Evolutionary conservation across 64 coral and sea anemone genomes (phyloP).

Genomic region (Pachyseris speciosa): DNA sequence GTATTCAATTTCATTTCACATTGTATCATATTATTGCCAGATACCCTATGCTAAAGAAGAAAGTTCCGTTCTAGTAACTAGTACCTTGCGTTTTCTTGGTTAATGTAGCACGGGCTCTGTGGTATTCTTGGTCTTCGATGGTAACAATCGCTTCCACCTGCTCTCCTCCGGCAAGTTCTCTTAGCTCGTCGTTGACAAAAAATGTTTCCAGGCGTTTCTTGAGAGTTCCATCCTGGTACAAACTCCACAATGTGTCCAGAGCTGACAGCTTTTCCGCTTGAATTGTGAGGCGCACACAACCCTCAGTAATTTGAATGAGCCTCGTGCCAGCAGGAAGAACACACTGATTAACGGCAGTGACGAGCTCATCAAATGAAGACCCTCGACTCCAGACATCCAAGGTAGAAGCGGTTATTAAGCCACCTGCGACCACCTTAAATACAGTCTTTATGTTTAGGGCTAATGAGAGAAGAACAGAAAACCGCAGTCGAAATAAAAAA

Average conservation of each 20-base stretch:
- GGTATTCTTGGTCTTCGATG: not conserved
- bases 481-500: not conserved
- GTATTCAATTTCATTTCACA: no score
- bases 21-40: no score
- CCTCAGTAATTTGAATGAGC: not conserved
- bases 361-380: not conserved
- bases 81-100: not conserved
- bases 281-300: not conserved
- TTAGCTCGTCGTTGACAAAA: not conserved
- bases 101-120: not conserved
- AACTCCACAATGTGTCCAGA: not conserved
- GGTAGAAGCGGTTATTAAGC: not conserved
- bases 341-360: not conserved
- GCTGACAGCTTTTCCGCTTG: not conserved
- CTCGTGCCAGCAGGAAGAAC: not conserved
- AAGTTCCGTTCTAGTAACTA: no score
- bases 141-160: not conserved
- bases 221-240: not conserved
- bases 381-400: constrained; percentile 11
- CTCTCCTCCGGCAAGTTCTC: not conserved
- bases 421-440: constrained; percentile 13
- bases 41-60: no score
- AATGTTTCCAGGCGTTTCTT: not conserved
- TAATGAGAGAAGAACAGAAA: not conserved
- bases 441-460: not conserved